Conservation (phyloP, 2,797 vertebrate genomes). For the Liasis olivaceus region DNA sequence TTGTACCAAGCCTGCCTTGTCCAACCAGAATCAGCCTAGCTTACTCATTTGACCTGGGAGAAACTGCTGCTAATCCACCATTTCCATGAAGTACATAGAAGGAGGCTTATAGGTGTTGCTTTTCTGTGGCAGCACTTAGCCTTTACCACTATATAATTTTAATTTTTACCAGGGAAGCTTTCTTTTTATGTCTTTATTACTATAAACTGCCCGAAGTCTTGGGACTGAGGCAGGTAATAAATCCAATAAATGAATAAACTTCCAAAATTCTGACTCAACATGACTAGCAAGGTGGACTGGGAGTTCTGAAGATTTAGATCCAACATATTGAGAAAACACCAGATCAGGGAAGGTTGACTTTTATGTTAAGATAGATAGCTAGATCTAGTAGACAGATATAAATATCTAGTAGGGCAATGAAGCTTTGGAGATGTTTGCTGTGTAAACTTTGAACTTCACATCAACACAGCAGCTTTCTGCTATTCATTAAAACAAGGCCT, state of each 20-base stretch:
- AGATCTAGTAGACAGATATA: background rate
- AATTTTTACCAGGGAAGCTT: background rate
- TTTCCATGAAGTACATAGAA: background rate
- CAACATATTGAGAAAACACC: background rate
- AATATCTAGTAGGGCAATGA: background rate
- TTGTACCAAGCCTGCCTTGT: background rate
- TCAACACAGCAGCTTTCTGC: background rate
- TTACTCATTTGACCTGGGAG: background rate
- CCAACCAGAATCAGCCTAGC: background rate
- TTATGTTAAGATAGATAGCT: background rate
- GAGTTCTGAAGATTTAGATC: background rate
- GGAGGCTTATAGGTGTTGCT: background rate
- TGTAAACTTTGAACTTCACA: background rate
- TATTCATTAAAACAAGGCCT: background rate
- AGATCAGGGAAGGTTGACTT: background rate
- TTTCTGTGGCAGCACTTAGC: background rate
- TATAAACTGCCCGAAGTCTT: background rate
- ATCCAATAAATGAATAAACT: background rate
- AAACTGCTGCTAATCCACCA: background rate
- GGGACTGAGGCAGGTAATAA: background rate
- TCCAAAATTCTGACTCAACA: background rate
- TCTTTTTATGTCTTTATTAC: background rate
- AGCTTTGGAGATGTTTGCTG: background rate
- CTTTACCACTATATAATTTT: background rate
- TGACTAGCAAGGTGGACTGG: background rate